Conservation (phyloP, 1,140 invertebrate genomes). For the Trinorchestia longiramus region DNA sequence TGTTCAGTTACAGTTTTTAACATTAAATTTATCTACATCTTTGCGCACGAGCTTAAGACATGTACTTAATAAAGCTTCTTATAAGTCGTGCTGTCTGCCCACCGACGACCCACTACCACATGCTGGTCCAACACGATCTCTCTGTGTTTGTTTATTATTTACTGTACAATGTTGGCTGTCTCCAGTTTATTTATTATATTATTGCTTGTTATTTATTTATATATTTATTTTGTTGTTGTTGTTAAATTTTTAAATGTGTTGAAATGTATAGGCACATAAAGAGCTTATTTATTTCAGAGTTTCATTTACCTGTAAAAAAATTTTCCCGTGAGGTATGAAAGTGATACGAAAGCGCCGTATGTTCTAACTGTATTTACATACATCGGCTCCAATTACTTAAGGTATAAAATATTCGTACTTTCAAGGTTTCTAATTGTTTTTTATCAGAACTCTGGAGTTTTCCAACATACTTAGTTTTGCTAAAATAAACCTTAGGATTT, state of each 20-base stretch:
- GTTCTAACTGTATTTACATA: neutral
- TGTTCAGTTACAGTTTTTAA: neutral
- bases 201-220: neutral
- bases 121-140: neutral
- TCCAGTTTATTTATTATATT: neutral
- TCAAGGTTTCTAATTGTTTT: too few relatives aligned
- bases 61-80: neutral
- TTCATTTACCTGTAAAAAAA: neutral
- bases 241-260: neutral
- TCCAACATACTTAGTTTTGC: too few relatives aligned
- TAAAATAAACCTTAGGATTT: too few relatives aligned
- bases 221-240: neutral
- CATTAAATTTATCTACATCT: neutral
- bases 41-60: neutral
- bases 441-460: too few relatives aligned
- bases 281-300: neutral
- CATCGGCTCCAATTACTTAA: too few relatives aligned
- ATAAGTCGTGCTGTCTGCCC: neutral
- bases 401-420: too few relatives aligned
- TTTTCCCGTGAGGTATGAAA: neutral
- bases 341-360: neutral
- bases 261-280: neutral
- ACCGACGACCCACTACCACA: neutral
- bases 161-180: neutral
- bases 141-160: neutral